Conservation (phyloP, 92 coral and sea anemone genomes). For the Scolanthus callimorphus region DNA sequence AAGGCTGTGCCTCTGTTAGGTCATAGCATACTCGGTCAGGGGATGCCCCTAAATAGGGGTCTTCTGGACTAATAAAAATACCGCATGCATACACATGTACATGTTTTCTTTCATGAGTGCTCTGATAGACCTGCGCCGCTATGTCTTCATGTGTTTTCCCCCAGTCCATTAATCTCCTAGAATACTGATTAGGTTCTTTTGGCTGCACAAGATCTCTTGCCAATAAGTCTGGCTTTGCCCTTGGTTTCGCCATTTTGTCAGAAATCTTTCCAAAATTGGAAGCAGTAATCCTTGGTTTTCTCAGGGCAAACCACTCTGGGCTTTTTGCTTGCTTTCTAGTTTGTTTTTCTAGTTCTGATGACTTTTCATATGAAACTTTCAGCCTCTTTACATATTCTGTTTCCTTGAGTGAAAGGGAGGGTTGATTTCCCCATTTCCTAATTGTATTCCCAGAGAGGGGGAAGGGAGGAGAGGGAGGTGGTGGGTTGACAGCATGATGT, state of each 20-base stretch:
- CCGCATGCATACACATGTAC: slow-evolving; percentile 23
- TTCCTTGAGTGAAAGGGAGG: slow-evolving; percentile 1
- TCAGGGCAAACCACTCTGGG: slow-evolving; percentile 18
- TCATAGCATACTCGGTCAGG: slow-evolving; percentile 36
- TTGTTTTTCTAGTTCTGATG: slow-evolving; percentile 2
- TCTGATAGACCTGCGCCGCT: slow-evolving; percentile 22
- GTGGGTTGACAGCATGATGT: slow-evolving; percentile 1
- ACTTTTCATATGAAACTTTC: slow-evolving; percentile 1
- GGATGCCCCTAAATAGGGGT: slow-evolving; percentile 31
- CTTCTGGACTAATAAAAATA: slow-evolving; percentile 33
- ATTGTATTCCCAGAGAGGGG: slow-evolving; percentile 8
- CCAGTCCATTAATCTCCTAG: slow-evolving; percentile 22
- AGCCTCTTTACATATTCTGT: background rate
- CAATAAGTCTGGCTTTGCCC: slow-evolving; percentile 29
- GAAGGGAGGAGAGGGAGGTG: slow-evolving; percentile 16
- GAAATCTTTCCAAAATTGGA: slow-evolving; percentile 19
- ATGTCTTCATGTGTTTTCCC: slow-evolving; percentile 31
- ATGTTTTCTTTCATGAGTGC: slow-evolving; percentile 20
- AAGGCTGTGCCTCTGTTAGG: slow-evolving; percentile 23
- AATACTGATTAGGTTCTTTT: slow-evolving; percentile 12
- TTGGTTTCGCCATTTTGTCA: slow-evolving; percentile 22
- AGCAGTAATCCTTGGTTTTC: slow-evolving; percentile 9
- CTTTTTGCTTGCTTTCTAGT: slow-evolving; percentile 22
- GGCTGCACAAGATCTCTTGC: slow-evolving; percentile 31
- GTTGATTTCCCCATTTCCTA: slow-evolving; percentile 1